A percentile compares a stretch with the other conserved stretches of the same genome.
Evolutionary conservation across 2,888 invertebrate species (phyloP).

Genomic region (Antheraea yamamai): DNA sequence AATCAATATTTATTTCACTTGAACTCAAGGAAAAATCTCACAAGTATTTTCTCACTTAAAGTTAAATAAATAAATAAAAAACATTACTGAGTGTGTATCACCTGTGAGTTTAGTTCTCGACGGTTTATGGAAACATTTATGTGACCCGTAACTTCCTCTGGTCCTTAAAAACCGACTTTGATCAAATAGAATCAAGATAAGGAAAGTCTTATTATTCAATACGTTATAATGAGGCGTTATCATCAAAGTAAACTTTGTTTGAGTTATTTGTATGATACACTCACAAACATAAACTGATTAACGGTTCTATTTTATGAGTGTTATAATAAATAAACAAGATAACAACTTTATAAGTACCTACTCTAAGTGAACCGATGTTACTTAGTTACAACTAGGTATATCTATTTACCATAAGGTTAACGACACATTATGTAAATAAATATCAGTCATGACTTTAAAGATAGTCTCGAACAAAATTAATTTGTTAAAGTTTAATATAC

Average conservation of each 20-base stretch:
- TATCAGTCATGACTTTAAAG: neutral
- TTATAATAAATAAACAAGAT: neutral
- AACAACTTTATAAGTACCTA: neutral
- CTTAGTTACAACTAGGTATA: neutral
- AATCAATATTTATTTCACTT: no score
- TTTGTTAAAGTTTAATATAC: neutral
- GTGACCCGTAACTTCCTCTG: neutral
- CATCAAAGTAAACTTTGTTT: neutral
- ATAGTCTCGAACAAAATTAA: neutral
- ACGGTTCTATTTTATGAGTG: constrained; percentile 1
- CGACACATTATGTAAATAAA: constrained; percentile 7
- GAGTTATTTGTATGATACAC: neutral
- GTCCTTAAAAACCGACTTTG: neutral
- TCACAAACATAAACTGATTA: neutral
- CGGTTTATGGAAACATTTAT: neutral
- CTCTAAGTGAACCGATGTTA: neutral
- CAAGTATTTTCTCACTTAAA: no score
- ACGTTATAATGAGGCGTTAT: neutral
- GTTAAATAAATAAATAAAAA: no score
- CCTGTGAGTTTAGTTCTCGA: neutral
- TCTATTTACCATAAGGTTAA: neutral
- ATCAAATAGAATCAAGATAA: neutral
- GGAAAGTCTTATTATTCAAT: neutral
- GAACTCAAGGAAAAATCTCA: no score
- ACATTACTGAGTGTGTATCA: neutral